Evolutionary conservation across 2,888 invertebrate genomes (phyloP).

Genomic region (Andrena bucephala): DNA sequence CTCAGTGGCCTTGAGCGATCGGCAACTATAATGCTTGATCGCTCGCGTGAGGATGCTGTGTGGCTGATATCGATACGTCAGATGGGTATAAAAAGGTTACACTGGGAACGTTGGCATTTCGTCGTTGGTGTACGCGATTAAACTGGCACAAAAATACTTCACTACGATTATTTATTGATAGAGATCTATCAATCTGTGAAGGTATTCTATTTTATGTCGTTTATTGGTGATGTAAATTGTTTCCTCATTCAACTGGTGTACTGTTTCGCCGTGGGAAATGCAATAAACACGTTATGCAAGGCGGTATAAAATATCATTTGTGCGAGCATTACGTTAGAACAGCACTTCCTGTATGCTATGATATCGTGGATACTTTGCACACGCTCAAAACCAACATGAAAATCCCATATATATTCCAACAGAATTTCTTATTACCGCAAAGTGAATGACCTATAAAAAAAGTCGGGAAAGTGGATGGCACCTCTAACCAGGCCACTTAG

Average conservation of each 20-base stretch:
- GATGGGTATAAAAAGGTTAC: too few relatives aligned
- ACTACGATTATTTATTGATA: too few relatives aligned
- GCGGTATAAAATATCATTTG: background rate
- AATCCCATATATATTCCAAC: background rate
- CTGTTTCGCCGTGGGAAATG: background rate
- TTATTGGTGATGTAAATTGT: background rate
- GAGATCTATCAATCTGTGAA: background rate
- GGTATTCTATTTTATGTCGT: background rate
- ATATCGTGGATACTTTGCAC: background rate
- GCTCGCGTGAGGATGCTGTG: background rate
- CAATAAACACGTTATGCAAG: constrained; percentile 3
- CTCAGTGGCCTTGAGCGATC: background rate
- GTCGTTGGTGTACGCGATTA: too few relatives aligned
- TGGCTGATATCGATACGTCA: background rate
- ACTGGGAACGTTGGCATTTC: too few relatives aligned
- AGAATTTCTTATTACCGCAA: too few relatives aligned
- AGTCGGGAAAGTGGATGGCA: too few relatives aligned
- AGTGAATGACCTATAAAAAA: too few relatives aligned
- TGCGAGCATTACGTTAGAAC: background rate
- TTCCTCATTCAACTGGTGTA: background rate
- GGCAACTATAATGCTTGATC: background rate
- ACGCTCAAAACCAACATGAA: background rate
- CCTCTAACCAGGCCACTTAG: too few relatives aligned
- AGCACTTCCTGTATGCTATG: background rate
- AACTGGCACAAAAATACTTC: too few relatives aligned